A percentile compares a stretch with the other conserved stretches of the same genome.
Evolutionary conservation across 1,140 invertebrate genomes (phyloP).

Genomic region (Eriocheir sinensis): DNA sequence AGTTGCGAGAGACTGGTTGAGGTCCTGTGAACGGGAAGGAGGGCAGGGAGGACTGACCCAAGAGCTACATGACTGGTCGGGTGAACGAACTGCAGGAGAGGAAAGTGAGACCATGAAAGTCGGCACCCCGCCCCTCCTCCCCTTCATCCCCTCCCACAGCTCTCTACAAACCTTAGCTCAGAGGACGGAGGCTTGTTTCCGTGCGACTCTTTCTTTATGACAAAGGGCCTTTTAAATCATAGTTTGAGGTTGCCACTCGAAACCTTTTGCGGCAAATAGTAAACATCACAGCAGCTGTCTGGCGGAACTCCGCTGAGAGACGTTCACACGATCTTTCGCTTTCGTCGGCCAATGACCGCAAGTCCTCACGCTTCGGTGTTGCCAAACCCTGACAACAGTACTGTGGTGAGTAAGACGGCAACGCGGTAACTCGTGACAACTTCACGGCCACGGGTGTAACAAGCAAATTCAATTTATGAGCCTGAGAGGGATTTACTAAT

Average conservation of each 20-base stretch:
- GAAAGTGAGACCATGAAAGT: constrained; percentile 16
- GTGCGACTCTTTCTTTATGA: neutral
- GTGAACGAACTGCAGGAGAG: constrained; percentile 12
- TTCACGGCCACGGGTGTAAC: neutral
- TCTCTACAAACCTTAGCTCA: neutral
- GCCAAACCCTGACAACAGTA: neutral
- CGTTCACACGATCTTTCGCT: constrained; percentile 22
- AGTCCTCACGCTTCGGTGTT: constrained; percentile 12
- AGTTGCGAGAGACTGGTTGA: neutral
- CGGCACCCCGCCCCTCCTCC: neutral
- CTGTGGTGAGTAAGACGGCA: neutral
- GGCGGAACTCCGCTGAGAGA: neutral
- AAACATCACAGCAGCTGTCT: neutral
- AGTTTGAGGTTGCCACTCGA: neutral
- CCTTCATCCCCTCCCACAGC: neutral
- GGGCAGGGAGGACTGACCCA: neutral
- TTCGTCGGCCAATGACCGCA: constrained; percentile 19
- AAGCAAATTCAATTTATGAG: neutral
- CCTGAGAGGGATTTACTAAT: neutral
- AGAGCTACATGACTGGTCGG: constrained; percentile 19
- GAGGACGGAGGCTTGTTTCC: neutral
- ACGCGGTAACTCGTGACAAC: neutral
- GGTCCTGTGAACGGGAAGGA: constrained; percentile 19
- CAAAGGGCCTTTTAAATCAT: neutral
- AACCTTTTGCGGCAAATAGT: neutral